Conservation (phyloP, 2,797 vertebrate species). For the Darevskia mixta region DNA sequence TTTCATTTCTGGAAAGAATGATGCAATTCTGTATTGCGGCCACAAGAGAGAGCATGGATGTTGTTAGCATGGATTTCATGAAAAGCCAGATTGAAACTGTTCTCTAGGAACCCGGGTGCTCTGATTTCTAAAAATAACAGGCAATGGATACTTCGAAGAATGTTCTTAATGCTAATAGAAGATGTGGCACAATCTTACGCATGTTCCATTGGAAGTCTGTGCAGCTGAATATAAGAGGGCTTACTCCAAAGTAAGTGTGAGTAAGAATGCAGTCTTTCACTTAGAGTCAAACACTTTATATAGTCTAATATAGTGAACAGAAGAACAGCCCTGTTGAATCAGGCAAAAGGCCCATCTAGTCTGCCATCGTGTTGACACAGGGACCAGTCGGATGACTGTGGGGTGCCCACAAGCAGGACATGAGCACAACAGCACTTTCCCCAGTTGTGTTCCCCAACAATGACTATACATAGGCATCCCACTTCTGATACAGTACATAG, state of each 20-base stretch:
- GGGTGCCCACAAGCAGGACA: no score
- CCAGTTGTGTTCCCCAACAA: no score
- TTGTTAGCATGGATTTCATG: not conserved
- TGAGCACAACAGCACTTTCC: no score
- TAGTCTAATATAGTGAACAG: no score
- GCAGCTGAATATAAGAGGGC: not conserved
- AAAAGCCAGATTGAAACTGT: not conserved
- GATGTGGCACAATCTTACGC: not conserved
- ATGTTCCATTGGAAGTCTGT: not conserved
- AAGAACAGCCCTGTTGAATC: no score
- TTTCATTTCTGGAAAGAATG: not conserved
- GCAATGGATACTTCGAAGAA: not conserved
- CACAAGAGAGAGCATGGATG: conserved; percentile 77
- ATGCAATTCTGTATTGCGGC: conserved; percentile 58
- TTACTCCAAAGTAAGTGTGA: not conserved
- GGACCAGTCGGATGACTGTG: no score
- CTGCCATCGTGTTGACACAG: no score
- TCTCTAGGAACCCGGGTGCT: not conserved
- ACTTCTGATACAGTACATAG: no score
- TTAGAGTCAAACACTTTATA: not conserved
- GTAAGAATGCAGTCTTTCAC: not conserved
- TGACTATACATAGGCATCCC: no score
- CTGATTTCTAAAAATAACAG: not conserved
- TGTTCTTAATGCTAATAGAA: not conserved
- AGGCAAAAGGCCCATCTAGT: no score